Evolutionary conservation across 2,797 vertebrate species (phyloP).

Genomic region (Aulostomus chinensis): DNA sequence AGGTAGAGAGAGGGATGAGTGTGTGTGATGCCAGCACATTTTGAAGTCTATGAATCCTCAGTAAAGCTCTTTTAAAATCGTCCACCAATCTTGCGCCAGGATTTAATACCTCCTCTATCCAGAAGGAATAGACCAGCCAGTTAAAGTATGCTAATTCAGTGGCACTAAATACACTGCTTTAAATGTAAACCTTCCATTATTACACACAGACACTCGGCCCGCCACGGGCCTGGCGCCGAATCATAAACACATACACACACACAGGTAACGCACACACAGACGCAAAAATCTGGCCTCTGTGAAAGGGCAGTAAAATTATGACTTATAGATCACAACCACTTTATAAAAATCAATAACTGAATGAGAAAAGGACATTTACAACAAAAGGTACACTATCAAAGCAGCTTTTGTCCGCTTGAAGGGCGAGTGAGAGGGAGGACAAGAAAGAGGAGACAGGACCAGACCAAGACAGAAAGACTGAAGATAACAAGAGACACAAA

Average conservation of each 20-base stretch:
- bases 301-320: conserved; percentile 39
- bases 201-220: conserved; percentile 52
- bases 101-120: conserved; percentile 69
- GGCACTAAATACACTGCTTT: conserved; percentile 76
- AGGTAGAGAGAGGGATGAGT: conserved; percentile 16
- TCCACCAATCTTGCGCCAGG: conserved; percentile 65
- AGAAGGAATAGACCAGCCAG: conserved; percentile 65
- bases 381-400: conserved; percentile 42
- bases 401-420: conserved; percentile 32
- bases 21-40: conserved; percentile 52
- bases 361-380: conserved; percentile 52
- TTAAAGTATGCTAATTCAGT: conserved; percentile 78
- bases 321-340: conserved; percentile 67
- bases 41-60: conserved; percentile 73
- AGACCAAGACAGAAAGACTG: conserved; percentile 9
- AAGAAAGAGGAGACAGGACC: background rate
- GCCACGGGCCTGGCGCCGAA: conserved; percentile 32
- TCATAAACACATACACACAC: conserved; percentile 36
- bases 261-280: conserved; percentile 1
- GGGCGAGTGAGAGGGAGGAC: background rate
- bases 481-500: conserved; percentile 3
- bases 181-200: conserved; percentile 78
- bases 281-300: conserved; percentile 29
- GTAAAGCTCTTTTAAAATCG: conserved; percentile 72
- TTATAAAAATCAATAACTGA: conserved; percentile 64